Evolutionary conservation across 2,113 vertebrate genomes (phyloP).

Genomic region (Cinclus mexicanus): DNA sequence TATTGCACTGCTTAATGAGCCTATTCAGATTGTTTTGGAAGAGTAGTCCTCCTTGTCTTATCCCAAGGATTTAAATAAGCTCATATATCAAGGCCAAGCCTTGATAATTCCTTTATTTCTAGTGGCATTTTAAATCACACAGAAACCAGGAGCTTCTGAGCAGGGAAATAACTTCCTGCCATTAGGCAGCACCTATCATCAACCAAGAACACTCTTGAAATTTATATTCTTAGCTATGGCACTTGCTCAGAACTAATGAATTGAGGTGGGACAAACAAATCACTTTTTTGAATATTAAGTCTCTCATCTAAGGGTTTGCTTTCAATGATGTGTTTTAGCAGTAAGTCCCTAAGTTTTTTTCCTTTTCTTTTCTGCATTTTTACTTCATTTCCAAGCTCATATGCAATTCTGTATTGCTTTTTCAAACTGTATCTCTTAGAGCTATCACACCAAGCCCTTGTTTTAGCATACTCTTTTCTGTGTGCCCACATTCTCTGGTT

Average conservation of each 20-base stretch:
- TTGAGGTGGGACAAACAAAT: slow-evolving; percentile 26
- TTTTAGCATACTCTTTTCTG: not conserved
- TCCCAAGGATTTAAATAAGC: slow-evolving; percentile 66
- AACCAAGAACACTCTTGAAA: not conserved
- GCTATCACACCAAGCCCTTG: not conserved
- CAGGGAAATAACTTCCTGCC: slow-evolving; percentile 41
- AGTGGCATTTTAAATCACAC: slow-evolving; percentile 61
- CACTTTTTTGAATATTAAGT: not conserved
- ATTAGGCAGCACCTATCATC: slow-evolving; percentile 4
- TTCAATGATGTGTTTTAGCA: not conserved
- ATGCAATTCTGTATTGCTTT: not conserved
- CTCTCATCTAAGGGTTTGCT: not conserved
- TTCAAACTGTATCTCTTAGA: not conserved
- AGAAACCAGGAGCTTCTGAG: slow-evolving; percentile 43
- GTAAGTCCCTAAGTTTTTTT: not conserved
- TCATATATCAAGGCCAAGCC: slow-evolving; percentile 67
- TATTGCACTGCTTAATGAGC: slow-evolving; percentile 69
- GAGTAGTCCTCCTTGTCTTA: slow-evolving; percentile 56
- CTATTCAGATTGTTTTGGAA: slow-evolving; percentile 63
- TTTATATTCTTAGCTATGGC: slow-evolving; percentile 31
- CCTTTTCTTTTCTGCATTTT: not conserved
- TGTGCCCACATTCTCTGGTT: not conserved
- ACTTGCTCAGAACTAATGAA: slow-evolving; percentile 12
- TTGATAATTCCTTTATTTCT: slow-evolving; percentile 67
- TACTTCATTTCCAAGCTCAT: not conserved